Base-by-base conservation (phyloP, 2,113 vertebrate genomes). In the Grantiella picta region DNA sequence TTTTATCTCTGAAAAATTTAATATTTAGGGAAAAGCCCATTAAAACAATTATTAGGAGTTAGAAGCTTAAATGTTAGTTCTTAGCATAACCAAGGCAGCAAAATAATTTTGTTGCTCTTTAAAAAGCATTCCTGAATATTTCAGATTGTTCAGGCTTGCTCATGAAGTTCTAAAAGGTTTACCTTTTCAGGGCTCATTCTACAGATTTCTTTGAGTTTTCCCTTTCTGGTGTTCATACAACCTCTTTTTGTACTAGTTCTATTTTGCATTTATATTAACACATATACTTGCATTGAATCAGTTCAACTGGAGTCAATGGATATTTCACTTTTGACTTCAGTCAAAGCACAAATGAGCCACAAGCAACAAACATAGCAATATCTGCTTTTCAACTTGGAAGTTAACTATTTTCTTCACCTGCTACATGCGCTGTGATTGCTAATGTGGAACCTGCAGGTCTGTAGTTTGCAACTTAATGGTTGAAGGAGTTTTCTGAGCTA, bases 181-280 rank as follows among this genome's bases (percentile, higher is more conserved):
- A 52, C 21, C 11, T 82, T 76, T 71, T 23, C 57, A 78, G 35
- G 14, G 7, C 31, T 83, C 22, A 31, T 36, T 66, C 19, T 45
- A 9, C 5, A 54, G 18, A 21, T 65, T 81, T 27, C 40, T 86
- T 53, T 57, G 73, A 57, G 9, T 66, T 93, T 60, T 92, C 20
- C 12, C 2, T 81, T 81, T 25, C 7, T 44, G 80, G 10, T 63
- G 15, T 79, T 64, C 35, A 10, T 60, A n/a, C 47, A 35, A 5
- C 13, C 4, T 2, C 16, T 79, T 79, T 33, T 75, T 42, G 19
- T 56, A 25, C 35, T 28, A 52, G 72, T 63, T 77, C 75, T 72
- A 3, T 50, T 96, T 88, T 86, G 70, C 61, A 82, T 86, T 93
- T 92, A 47, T 86, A 82, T 92, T 96, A 82, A 79, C 44, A 44